Percentiles rank a stretch among this genome's conserved stretches.
These are phyloP conservation scores for Spisula solida DNA, from an alignment of 2,888 invertebrate species.

Conservation along the genomic window DNA sequence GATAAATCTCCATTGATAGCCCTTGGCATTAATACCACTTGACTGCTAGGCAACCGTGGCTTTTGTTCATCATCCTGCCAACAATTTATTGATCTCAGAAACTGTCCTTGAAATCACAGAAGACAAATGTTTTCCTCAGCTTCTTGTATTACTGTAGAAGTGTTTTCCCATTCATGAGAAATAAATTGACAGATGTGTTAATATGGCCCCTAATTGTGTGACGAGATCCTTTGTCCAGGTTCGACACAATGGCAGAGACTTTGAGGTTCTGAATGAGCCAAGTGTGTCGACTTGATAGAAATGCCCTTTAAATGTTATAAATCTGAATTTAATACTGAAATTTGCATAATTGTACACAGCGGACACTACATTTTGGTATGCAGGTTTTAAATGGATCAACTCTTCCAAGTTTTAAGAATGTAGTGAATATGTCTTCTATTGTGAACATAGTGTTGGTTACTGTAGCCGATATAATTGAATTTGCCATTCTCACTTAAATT, in stretches of 20 bases:
- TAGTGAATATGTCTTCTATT: too few relatives aligned
- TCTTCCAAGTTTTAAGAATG: too few relatives aligned
- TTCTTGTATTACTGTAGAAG: background rate
- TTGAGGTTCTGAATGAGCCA: background rate
- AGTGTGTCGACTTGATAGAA: background rate
- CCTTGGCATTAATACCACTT: slow-evolving; percentile 24
- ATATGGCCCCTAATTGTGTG: slow-evolving; percentile 24
- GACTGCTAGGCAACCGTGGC: slow-evolving; percentile 19
- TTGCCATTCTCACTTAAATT: too few relatives aligned
- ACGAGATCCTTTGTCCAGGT: background rate
- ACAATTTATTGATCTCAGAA: slow-evolving; percentile 13
- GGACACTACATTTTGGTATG: background rate
- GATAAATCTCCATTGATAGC: background rate
- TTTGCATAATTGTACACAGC: slow-evolving; percentile 22
- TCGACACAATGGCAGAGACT: background rate
- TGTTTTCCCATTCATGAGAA: slow-evolving; percentile 12
- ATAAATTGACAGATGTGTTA: slow-evolving; percentile 30
- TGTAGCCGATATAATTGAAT: too few relatives aligned
- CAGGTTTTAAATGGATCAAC: too few relatives aligned
- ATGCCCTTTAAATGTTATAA: background rate
- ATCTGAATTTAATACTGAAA: slow-evolving; percentile 16
- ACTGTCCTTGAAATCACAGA: background rate
- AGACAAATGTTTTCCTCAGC: background rate
- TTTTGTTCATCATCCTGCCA: slow-evolving; percentile 6
- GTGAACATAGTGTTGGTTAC: too few relatives aligned